Percentiles rank a stretch among this genome's conserved stretches.
Conservation (phyloP, 2,888 invertebrate species). For the Polyommatus iphigenia region DNA sequence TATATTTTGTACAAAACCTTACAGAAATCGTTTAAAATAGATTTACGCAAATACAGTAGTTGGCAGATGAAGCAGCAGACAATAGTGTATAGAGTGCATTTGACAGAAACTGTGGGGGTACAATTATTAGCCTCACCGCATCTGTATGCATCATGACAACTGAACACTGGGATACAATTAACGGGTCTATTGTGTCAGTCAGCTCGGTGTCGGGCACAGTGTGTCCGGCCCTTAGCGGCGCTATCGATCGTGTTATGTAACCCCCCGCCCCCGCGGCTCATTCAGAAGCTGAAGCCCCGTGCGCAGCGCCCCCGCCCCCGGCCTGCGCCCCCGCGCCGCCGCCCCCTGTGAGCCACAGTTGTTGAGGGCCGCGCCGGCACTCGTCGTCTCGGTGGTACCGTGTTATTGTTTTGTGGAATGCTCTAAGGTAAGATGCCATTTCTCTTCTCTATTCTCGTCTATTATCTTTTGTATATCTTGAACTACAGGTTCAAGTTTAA, state of each 20-base stretch:
- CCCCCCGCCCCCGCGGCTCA: constrained; percentile 49
- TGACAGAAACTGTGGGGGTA: background rate
- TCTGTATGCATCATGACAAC: background rate
- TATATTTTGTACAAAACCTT: no score
- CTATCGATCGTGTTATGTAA: constrained; percentile 13
- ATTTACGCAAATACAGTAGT: no score
- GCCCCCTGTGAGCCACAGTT: constrained; percentile 55
- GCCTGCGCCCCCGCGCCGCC: constrained; percentile 50
- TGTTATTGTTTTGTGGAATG: constrained; percentile 65
- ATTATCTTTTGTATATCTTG: background rate
- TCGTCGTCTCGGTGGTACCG: constrained; percentile 49
- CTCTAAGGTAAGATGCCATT: constrained; percentile 61
- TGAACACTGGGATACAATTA: background rate
- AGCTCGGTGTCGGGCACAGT: background rate
- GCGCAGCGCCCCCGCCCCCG: constrained; percentile 50
- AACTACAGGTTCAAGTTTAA: background rate
- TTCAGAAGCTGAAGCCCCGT: constrained; percentile 48
- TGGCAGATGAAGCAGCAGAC: background rate
- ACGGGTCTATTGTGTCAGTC: background rate
- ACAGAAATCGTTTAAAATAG: no score
- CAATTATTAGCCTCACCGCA: background rate
- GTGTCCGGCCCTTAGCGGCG: constrained; percentile 1
- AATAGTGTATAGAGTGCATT: background rate
- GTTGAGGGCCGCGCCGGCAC: constrained; percentile 52
- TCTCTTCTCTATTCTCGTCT: background rate